These are phyloP conservation scores for Avahi laniger DNA, from an alignment of 2,797 vertebrate genomes.

Conservation along the genomic window DNA sequence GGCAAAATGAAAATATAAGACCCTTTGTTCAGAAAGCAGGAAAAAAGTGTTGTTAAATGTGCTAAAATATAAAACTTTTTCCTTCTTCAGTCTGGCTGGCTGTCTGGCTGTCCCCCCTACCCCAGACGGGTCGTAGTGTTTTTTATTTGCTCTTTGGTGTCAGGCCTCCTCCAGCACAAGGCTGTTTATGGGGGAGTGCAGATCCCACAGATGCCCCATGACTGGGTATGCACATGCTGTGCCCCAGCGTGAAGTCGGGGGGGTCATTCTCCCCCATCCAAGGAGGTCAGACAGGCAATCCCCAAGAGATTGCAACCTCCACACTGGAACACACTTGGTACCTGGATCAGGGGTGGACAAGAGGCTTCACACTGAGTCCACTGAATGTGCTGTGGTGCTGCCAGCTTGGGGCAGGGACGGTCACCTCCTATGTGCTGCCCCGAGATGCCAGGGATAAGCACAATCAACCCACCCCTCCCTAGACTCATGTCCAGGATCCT, in stretches of 20 bases:
- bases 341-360: not conserved
- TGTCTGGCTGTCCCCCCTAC: not conserved
- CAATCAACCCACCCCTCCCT: not conserved
- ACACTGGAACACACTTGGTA: not conserved
- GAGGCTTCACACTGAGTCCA: not conserved
- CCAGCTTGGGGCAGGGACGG: not conserved
- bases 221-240: not conserved
- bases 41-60: not conserved
- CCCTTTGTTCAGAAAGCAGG: not conserved
- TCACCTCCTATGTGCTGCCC: not conserved
- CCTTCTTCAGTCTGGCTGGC: not conserved
- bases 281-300: not conserved
- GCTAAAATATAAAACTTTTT: not conserved
- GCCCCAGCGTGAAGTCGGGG: fast-evolving
- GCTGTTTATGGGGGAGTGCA: not conserved
- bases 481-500: not conserved
- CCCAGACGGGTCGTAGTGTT: not conserved
- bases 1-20: not conserved
- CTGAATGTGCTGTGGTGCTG: too few relatives aligned
- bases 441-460: not conserved
- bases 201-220: not conserved
- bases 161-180: not conserved
- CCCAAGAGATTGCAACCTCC: not conserved
- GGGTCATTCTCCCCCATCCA: not conserved
- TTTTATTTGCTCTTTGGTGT: not conserved